Conservation (phyloP, 2,113 vertebrate species). For the Orientallactaga bullata region DNA sequence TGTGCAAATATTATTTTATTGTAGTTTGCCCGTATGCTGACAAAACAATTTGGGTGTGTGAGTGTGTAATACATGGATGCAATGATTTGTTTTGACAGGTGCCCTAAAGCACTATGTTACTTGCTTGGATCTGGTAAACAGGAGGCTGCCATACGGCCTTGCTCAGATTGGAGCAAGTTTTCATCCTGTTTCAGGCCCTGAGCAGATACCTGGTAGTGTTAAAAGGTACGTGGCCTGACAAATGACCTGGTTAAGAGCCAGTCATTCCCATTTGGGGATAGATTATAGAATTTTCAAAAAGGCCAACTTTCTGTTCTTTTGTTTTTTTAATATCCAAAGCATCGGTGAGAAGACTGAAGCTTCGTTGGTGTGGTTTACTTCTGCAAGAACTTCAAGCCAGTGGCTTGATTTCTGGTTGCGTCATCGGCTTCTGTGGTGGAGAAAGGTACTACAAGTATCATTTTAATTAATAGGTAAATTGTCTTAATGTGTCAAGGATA, state of each 20-base stretch:
- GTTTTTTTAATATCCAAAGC: constrained; percentile 85
- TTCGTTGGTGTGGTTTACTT: constrained; percentile 96
- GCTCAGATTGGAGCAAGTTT: constrained; percentile 94
- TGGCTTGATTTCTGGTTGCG: constrained; percentile 98
- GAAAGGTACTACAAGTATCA: constrained; percentile 89
- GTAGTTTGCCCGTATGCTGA: neutral
- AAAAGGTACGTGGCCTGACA: constrained; percentile 80
- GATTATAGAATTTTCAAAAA: constrained; percentile 74
- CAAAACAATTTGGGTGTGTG: neutral
- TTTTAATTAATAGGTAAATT: neutral
- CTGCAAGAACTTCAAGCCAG: constrained; percentile 93
- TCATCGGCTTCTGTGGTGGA: constrained; percentile 97
- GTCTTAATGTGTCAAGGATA: constrained; percentile 28
- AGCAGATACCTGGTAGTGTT: constrained; percentile 19
- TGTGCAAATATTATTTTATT: neutral
- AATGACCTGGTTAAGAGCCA: neutral
- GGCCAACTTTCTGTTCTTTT: constrained; percentile 79
- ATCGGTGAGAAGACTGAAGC: constrained; percentile 91
- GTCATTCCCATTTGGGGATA: constrained; percentile 31
- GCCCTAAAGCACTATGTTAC: constrained; percentile 90
- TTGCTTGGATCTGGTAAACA: constrained; percentile 92
- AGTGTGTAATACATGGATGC: neutral
- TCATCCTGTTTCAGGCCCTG: constrained; percentile 79
- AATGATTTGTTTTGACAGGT: constrained; percentile 85
- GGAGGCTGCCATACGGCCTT: constrained; percentile 93